Evolutionary conservation across 2,888 invertebrate genomes (phyloP), one percentile per base, ranked within the genome.

Genomic region (Lasioglossum malachurum): DNA sequence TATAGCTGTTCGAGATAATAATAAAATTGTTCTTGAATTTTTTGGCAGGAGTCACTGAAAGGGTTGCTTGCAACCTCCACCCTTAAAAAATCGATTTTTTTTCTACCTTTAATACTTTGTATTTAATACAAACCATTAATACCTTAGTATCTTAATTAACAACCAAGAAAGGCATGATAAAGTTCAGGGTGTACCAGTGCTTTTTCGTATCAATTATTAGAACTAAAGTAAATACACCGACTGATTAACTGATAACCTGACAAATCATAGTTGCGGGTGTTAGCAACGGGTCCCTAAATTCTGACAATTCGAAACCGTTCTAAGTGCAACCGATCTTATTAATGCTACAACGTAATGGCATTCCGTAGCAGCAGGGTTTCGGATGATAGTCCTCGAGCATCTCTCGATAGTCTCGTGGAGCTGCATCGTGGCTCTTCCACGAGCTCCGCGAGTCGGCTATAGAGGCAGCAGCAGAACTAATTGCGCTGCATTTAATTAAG

Each of bases 401-500:
- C 31, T 64, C 64, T 31, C 60, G 60, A 60, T 60, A 27, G 27
- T 27, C 60, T 27, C 14, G 60, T 14, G 14, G 60, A 64, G 2
- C 31, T 5, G 60, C 5, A 31, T 16, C 46, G 72, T 78, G 69
- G 69, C 83, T 49, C 41, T n/a, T 49, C 23, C 46, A 57, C 10
- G 64, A 19, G 53, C 78, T 67, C 74, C 75, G 64, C 46, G 49
- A 27, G 67, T 75, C 44, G 46, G 31, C 84, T 82, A 86, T 80
- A 83, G 81, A 90, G 83, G 83, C 87, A 69, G 87, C 89, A 87
- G 83, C 87, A 69, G 88, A 92, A 93, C 92, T 92, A 93, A 93
- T 93, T 92, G 92, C 91, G 88, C 88, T 89, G 92, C 91, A 92
- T 93, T 93, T 93, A 93, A 93, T 93, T 93, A 92, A 93, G 92